phyloP scores from a whole-genome alignment of 2,797 vertebrate species.

The Bradypodion ventrale region DNA sequence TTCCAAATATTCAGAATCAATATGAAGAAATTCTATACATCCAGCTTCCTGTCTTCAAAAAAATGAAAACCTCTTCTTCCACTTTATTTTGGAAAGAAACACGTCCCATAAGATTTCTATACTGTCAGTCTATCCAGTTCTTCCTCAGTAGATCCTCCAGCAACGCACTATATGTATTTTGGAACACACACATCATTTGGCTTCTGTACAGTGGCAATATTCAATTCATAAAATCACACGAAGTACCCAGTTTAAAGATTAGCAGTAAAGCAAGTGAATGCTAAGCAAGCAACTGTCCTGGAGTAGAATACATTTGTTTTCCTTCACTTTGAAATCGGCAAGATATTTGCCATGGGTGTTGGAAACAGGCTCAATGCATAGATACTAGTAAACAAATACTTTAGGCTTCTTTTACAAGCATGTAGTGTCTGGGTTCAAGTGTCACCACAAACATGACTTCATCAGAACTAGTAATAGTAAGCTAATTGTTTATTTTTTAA shows the following conservation, averaged over 20 bases:
- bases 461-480: slow-evolving; percentile 1
- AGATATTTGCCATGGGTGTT: slow-evolving; percentile 40
- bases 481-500: slow-evolving; percentile 50
- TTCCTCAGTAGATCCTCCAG: slow-evolving; percentile 40
- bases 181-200: slow-evolving; percentile 69
- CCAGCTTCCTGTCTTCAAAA: slow-evolving; percentile 75
- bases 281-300: slow-evolving; percentile 35
- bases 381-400: slow-evolving; percentile 30
- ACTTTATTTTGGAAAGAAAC: slow-evolving; percentile 57
- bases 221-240: slow-evolving; percentile 63
- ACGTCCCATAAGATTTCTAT: slow-evolving; percentile 50
- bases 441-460: slow-evolving; percentile 35
- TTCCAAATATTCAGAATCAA: slow-evolving; percentile 78
- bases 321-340: slow-evolving; percentile 43
- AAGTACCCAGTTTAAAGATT: slow-evolving; percentile 57
- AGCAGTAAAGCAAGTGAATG: slow-evolving; percentile 39
- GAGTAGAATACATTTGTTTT: slow-evolving; percentile 39
- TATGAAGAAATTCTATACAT: slow-evolving; percentile 63
- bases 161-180: slow-evolving; percentile 56
- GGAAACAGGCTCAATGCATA: slow-evolving; percentile 15
- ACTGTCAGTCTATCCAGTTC: slow-evolving; percentile 25
- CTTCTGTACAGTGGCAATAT: slow-evolving; percentile 68
- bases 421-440: slow-evolving; percentile 52
- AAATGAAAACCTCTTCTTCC: slow-evolving; percentile 71
- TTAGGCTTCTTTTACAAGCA: slow-evolving; percentile 38